Evolutionary conservation across 2,888 invertebrate genomes (phyloP), one percentile per base, ranked within the genome.

Genomic region (Thymelicus lineola): DNA sequence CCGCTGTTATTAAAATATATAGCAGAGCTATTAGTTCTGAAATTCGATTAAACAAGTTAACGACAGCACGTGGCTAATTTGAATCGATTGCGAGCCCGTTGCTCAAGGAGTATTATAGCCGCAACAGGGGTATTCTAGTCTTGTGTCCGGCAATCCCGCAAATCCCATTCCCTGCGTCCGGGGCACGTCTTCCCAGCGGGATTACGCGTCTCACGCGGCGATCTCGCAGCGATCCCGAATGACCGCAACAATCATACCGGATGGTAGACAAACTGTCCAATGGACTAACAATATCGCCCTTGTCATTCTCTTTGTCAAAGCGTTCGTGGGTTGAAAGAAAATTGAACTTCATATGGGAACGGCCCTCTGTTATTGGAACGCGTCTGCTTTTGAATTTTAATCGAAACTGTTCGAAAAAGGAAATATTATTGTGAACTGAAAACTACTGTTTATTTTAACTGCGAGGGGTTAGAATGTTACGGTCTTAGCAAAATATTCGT

Each of bases 131-230:
- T 84, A 84, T 85, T 86, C 82, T 78, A 80, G 81, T 87, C 84
- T 86, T 84, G 80, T 81, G 82, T 83, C 83, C 82, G 83, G 86
- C 86, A 87, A 87, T 89, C 88, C 86, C 80, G 79, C 82, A 91
- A 92, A 93, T 90, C 92, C 88, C 81, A 76, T 78, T 75, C 76
- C 79, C 74, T 76, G 78, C 81, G 80, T 82, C 85, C 80, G 78
- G 76, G 81, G 87, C 92, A 93, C 91, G 93, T 89, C 86, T 84
- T 83, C 78, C 80, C 75, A 74, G 76, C 77, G 77, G 84, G 87
- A 90, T 89, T 88, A 88, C 83, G 81, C 81, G 82, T 82, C 75
- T 77, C 82, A 82, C 77, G 75, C 77, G 79, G 80, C 83, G 80
- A 86, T 85, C 81, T 80, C 80, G 79, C 77, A 77, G 76, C 80